phyloP scores from a whole-genome alignment of 2,113 vertebrate species.

The Macaca mulatta region DNA sequence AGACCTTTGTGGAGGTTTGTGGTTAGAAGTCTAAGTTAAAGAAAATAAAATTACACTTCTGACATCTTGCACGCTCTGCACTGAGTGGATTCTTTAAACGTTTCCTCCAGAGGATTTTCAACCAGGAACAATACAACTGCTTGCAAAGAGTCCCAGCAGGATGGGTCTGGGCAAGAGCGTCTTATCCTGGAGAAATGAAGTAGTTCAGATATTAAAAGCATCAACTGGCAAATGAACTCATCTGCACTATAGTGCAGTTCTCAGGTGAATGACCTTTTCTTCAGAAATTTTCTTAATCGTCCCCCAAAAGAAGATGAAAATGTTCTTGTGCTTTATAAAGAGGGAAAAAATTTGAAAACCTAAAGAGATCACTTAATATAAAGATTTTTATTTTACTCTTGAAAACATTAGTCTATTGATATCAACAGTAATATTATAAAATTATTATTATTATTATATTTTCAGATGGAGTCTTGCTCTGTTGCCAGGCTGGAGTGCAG shows the following conservation, averaged over 20 bases:
- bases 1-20: constrained; percentile 65
- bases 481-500: too few relatives aligned
- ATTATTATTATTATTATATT: too few relatives aligned
- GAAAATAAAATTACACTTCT: constrained; percentile 66
- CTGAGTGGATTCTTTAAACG: constrained; percentile 1
- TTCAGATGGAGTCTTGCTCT: too few relatives aligned
- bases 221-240: not conserved
- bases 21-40: constrained; percentile 68
- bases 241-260: not conserved
- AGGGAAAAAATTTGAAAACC: not conserved
- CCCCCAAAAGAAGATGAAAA: not conserved
- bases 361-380: constrained; percentile 1
- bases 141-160: not conserved
- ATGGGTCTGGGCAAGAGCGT: not conserved
- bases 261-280: not conserved
- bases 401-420: not conserved
- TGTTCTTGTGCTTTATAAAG: not conserved
- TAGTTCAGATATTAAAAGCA: not conserved
- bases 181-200: not conserved
- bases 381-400: constrained; percentile 13
- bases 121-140: not conserved
- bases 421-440: constrained; percentile 2
- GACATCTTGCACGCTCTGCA: constrained; percentile 40
- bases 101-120: constrained; percentile 59
- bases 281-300: not conserved